Percentiles rank a stretch among this genome's conserved stretches.
phyloP scores from a whole-genome alignment of 2,888 invertebrate genomes.

The Pristionchus mayeri region DNA sequence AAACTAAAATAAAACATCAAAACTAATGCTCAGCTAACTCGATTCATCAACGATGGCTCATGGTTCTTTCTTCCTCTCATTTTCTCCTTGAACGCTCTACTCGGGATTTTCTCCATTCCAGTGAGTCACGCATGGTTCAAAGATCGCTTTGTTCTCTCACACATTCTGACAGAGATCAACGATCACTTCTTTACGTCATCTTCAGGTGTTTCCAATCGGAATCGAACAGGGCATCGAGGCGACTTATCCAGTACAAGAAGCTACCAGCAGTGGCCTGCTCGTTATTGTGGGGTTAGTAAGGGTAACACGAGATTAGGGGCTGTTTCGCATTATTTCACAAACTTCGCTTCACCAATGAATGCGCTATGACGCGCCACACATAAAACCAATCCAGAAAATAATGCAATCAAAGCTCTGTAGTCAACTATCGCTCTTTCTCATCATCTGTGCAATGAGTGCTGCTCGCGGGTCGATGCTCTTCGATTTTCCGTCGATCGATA shows the following conservation, averaged over 20 bases:
- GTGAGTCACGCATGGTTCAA: conserved; percentile 56
- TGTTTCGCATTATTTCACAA: too few species aligned
- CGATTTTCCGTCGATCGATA: too few species aligned
- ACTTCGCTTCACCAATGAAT: too few species aligned
- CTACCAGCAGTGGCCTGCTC: conserved; percentile 70
- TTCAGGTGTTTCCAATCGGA: conserved; percentile 65
- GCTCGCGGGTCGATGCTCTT: background rate
- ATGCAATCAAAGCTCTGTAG: conserved; percentile 9
- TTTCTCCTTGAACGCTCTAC: conserved; percentile 49
- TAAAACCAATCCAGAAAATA: too few species aligned
- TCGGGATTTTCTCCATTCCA: conserved; percentile 62
- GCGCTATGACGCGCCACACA: too few species aligned
- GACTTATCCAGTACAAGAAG: conserved; percentile 72
- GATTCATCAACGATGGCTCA: background rate
- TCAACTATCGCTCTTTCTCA: conserved; percentile 49
- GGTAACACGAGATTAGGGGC: too few species aligned
- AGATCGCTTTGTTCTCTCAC: too few species aligned
- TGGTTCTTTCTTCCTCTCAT: conserved; percentile 40
- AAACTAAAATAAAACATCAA: too few species aligned
- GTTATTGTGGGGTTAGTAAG: conserved; percentile 67
- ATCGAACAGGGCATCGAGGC: conserved; percentile 73
- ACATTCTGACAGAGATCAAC: too few species aligned
- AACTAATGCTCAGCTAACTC: conserved; percentile 47
- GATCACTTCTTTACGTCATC: conserved; percentile 5
- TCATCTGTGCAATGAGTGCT: conserved; percentile 42